Evolutionary conservation across 2,113 vertebrate species (phyloP).

Genomic region (Acrocephalus arundinaceus): DNA sequence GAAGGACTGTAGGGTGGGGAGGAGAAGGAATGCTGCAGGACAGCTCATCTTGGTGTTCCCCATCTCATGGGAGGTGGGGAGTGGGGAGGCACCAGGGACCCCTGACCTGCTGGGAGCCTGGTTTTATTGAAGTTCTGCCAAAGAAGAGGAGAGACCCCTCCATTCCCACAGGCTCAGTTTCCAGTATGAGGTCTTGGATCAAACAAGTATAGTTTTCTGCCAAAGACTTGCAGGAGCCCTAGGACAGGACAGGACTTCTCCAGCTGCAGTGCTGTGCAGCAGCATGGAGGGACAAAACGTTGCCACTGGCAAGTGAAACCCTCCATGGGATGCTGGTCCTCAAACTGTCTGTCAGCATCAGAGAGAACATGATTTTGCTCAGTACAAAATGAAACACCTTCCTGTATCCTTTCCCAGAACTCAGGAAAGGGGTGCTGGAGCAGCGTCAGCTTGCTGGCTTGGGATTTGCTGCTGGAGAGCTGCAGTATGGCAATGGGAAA

Average conservation of each 20-base stretch:
- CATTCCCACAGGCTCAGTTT: not conserved
- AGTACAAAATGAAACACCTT: not conserved
- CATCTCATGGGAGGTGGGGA: too few species aligned
- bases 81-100: not conserved
- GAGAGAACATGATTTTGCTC: not conserved
- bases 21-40: not conserved
- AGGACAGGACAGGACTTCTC: not conserved
- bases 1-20: not conserved
- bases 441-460: fast-evolving
- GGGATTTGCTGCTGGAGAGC: not conserved
- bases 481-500: not conserved
- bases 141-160: not conserved
- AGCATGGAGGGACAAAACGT: not conserved
- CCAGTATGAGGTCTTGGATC: not conserved
- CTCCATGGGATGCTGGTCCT: not conserved
- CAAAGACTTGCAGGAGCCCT: not conserved
- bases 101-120: not conserved
- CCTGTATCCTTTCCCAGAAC: not conserved
- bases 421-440: not conserved
- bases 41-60: not conserved
- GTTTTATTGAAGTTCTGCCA: not conserved
- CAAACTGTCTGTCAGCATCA: not conserved
- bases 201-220: not conserved
- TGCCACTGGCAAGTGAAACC: not conserved
- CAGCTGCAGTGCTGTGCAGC: not conserved